Base-by-base conservation (phyloP, 2,797 vertebrate genomes). In the Acipenser oxyrinchus region DNA sequence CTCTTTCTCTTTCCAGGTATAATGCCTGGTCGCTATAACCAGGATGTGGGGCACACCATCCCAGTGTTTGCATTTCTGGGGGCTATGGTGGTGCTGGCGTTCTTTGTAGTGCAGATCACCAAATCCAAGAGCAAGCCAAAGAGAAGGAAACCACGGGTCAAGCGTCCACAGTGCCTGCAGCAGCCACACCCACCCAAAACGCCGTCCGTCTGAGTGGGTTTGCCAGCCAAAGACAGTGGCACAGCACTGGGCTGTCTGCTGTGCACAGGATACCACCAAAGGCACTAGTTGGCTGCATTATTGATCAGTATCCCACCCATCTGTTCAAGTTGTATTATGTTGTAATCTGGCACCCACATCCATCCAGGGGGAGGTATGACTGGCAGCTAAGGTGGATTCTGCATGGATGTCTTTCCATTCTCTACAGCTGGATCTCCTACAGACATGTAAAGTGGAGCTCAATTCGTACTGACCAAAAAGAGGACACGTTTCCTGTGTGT, bases 21-120 rank as follows among this genome's bases (percentile, higher is more conserved):
- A 84, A 99, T 99, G 96, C 96, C 96, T 0, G 97, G 97, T n/a
- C 93, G 95, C 48, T 99, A 99, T 86, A 99, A 99, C 85, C 97
- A 99, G 73, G 97, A 99, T 0, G 97, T 99, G 64, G 96, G 96
- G 62, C 96, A 99, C 86, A 97, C 96, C 59, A 99, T 99, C 71
- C 97, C 97, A 0, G 93, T 99, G 74, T 99, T 99, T 51, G 97
- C 97, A 69, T 99, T 99, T 79, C 89, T 99, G 1, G 97, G 97
- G 50, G 97, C 97, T 15, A 99, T 98, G 97, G 96, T 99, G 10
- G 96, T 99, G n/a, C 82, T 99, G 81, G 97, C 95, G 0, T 99
- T 99, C 78, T 99, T 99, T 1, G 95, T 99, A 86, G 97, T 99
- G 15, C 96, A 99, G 74, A 92, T 99, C 69, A 97, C 94, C 70